A percentile compares a stretch with the other conserved stretches of the same genome.
These are phyloP conservation scores for Porphyrio hochstetteri DNA, from an alignment of 2,113 vertebrate genomes.

Conservation along the genomic window DNA sequence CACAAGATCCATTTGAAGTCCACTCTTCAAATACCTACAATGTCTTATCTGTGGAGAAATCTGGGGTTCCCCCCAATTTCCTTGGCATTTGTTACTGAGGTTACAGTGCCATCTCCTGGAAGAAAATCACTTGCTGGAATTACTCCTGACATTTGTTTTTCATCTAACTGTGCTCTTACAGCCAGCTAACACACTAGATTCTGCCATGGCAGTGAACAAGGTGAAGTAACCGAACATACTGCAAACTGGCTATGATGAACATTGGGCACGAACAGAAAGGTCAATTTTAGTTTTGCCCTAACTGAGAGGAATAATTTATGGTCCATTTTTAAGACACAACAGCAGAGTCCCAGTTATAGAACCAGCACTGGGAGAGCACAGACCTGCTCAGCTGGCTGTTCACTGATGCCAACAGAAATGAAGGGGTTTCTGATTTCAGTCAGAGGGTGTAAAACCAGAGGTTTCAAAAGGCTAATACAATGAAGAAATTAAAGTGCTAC, in stretches of 20 bases:
- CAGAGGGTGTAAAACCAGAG: neutral
- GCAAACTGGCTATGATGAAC: neutral
- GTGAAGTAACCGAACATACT: neutral
- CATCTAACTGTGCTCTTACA: neutral
- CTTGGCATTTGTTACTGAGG: conserved; percentile 18
- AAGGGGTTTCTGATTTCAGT: neutral
- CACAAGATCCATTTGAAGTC: neutral
- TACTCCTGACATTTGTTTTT: neutral
- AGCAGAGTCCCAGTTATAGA: neutral
- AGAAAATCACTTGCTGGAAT: neutral
- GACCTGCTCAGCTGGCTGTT: neutral
- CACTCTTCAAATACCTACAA: neutral
- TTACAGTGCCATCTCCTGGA: conserved; percentile 76
- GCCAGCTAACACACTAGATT: accelerated
- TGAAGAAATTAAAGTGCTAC: neutral
- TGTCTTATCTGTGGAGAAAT: neutral
- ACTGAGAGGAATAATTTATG: neutral
- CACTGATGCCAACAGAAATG: neutral
- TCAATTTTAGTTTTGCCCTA: neutral
- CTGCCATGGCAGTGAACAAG: neutral
- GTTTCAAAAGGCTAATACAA: neutral
- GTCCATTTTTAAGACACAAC: neutral
- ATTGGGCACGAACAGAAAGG: neutral
- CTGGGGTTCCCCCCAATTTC: accelerated
- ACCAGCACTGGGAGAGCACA: neutral